Base-by-base conservation (phyloP, 1,140 invertebrate species). In the Drosophila pectinifera region DNA sequence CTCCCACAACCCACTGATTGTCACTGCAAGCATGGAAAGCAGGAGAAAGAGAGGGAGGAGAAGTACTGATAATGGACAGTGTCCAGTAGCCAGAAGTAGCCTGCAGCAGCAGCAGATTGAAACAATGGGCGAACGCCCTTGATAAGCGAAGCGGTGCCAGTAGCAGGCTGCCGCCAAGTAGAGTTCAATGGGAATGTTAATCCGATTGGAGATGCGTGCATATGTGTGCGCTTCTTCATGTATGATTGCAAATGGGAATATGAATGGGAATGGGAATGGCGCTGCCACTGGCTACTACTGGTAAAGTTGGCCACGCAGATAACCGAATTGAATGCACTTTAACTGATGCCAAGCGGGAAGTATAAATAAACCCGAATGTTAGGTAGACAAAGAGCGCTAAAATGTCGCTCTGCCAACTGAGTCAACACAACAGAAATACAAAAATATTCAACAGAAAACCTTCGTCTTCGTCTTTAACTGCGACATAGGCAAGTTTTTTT, bases 71-170 rank as follows among this genome's bases (percentile, higher is more conserved):
- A 54, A 54, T 54, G 31, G 13, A 3, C 51, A 54, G 51, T 59
- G 36, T 16, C 13, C 51, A 41, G 51, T 51, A 62, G 34, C 22
- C 24, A n/a, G 38, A 16, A 20, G 20, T 31, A 64, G 31, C 11
- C 63, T 31, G 34, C 20, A 34, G 31, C 18, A 42, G 57, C 16
- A 72, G 22, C 11, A 49, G 68, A 49, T 49, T 49, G 41, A 28
- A 70, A 41, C 46, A 68, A 42, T 36, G 11, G 36, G 14, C 41
- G 41, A 24, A 18, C 31, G 24, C 41, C 49, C 64, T 46, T 70
- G 49, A 70, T 70, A 69, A 69, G 67, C n/a, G 24, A 20, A 36
- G 16, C 28, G 62, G 67, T 70, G 41, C 67, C 67, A 70, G 67
- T 70, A 46, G 63, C 67, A 13, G 64, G 3, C 49, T 69, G 67